phyloP scores from a whole-genome alignment of 1,140 invertebrate genomes.

The Eumeta japonica region DNA sequence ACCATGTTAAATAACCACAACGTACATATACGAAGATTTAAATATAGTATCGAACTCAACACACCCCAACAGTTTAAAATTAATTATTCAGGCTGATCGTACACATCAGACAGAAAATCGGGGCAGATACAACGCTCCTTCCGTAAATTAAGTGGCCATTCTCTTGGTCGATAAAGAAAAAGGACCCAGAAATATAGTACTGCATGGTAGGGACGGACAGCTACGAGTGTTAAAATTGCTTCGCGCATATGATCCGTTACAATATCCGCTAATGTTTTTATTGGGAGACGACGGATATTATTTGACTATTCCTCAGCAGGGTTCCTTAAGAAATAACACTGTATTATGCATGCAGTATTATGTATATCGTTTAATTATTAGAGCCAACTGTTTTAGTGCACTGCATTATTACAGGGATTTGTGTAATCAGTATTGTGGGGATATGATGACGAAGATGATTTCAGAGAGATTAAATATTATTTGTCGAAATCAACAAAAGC shows the following conservation, averaged over 20 bases:
- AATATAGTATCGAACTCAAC: no score
- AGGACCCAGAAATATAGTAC: slow-evolving; percentile 11
- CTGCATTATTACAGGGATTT: no score
- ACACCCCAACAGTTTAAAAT: no score
- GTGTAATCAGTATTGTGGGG: no score
- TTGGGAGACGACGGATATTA: slow-evolving; percentile 40
- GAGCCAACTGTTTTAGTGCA: no score
- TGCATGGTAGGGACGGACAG: slow-evolving; percentile 8
- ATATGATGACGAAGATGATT: no score
- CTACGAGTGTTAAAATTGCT: slow-evolving; percentile 28
- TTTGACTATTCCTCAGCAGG: slow-evolving; percentile 20
- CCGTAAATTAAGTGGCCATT: slow-evolving; percentile 35
- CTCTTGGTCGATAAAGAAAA: slow-evolving; percentile 34
- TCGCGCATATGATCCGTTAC: slow-evolving; percentile 37
- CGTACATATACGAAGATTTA: no score
- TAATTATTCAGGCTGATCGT: slow-evolving; percentile 37
- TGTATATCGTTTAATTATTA: no score
- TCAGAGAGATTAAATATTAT: no score
- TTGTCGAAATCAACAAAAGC: slow-evolving; percentile 32
- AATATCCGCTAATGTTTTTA: slow-evolving; percentile 49
- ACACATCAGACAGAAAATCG: slow-evolving; percentile 36
- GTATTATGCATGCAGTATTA: no score
- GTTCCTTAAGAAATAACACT: no score
- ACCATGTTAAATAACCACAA: no score
- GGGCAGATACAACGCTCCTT: slow-evolving; percentile 41